phyloP scores from a whole-genome alignment of 2,797 vertebrate genomes.

The Paedocypris micromegethes region DNA sequence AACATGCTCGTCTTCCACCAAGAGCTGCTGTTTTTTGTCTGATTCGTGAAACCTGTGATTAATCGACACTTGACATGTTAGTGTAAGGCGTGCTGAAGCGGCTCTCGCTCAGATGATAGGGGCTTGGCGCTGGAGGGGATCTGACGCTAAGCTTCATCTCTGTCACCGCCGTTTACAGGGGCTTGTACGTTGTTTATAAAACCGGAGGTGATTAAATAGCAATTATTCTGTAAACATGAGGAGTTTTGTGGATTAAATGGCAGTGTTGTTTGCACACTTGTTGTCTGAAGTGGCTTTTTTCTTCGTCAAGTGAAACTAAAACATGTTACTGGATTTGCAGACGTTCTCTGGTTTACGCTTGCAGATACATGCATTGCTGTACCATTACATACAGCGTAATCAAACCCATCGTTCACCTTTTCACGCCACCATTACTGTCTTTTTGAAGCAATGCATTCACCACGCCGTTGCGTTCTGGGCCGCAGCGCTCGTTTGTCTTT shows the following conservation, averaged over 20 bases:
- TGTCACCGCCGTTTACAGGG: slow-evolving; percentile 32
- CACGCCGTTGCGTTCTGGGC: slow-evolving; percentile 52
- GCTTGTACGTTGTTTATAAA: slow-evolving; percentile 20
- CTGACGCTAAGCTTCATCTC: slow-evolving; percentile 32
- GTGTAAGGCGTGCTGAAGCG: slow-evolving; percentile 58
- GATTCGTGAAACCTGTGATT: slow-evolving; percentile 69
- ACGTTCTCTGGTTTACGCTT: neutral
- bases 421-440: slow-evolving; percentile 44
- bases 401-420: slow-evolving; percentile 39
- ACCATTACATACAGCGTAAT: slow-evolving; percentile 26
- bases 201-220: slow-evolving; percentile 27
- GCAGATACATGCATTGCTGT: slow-evolving; percentile 14
- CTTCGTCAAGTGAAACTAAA: neutral
- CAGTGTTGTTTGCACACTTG: neutral
- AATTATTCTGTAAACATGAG: slow-evolving; percentile 19
- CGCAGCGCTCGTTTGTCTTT: slow-evolving; percentile 62
- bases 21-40: slow-evolving; percentile 58
- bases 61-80: slow-evolving; percentile 67
- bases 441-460: slow-evolving; percentile 60
- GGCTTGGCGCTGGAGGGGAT: slow-evolving; percentile 37
- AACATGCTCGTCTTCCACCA: slow-evolving; percentile 40
- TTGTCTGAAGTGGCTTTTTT: slow-evolving; percentile 13
- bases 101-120: slow-evolving; percentile 47
- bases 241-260: slow-evolving; percentile 4
- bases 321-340: neutral